Percentiles rank a stretch among this genome's conserved stretches.
Conservation (phyloP, 2,113 vertebrate genomes). For the Cichladusa arquata region DNA sequence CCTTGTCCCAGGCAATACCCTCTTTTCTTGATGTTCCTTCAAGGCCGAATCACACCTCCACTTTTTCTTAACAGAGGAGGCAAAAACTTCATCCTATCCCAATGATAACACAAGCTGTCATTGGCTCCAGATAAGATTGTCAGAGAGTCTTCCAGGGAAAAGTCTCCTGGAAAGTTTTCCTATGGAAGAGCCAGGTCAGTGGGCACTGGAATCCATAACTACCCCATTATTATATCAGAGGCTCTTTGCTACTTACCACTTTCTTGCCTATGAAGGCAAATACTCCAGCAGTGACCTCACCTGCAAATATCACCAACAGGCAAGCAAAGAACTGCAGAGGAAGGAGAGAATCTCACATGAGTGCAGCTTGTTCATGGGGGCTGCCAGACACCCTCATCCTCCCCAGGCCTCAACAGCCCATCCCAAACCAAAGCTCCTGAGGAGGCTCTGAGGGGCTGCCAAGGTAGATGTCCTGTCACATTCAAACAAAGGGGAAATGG, state of each 20-base stretch:
- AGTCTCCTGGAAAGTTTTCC: neutral
- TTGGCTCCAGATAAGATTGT: neutral
- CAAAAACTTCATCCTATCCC: neutral
- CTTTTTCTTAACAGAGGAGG: neutral
- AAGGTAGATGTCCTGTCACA: neutral
- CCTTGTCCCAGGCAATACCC: neutral
- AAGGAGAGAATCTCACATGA: slow-evolving; percentile 35
- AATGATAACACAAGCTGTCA: neutral
- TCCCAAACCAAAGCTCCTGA: neutral
- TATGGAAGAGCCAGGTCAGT: neutral
- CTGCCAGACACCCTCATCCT: neutral
- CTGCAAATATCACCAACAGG: slow-evolving; percentile 93
- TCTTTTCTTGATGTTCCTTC: neutral
- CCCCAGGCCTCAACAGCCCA: neutral
- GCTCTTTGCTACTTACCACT: slow-evolving; percentile 75
- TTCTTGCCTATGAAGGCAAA: slow-evolving; percentile 95
- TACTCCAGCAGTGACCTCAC: slow-evolving; percentile 92
- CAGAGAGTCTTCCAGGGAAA: neutral
- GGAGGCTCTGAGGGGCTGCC: neutral
- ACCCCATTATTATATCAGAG: neutral
- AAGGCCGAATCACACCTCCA: neutral
- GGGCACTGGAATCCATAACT: neutral
- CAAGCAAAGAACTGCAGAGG: slow-evolving; percentile 90
- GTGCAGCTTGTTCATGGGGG: neutral
- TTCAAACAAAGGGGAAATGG: neutral